Evolutionary conservation across 1,140 invertebrate genomes (phyloP), one percentile per base, ranked within the genome.

Genomic region (Belonocnema kinseyi): DNA sequence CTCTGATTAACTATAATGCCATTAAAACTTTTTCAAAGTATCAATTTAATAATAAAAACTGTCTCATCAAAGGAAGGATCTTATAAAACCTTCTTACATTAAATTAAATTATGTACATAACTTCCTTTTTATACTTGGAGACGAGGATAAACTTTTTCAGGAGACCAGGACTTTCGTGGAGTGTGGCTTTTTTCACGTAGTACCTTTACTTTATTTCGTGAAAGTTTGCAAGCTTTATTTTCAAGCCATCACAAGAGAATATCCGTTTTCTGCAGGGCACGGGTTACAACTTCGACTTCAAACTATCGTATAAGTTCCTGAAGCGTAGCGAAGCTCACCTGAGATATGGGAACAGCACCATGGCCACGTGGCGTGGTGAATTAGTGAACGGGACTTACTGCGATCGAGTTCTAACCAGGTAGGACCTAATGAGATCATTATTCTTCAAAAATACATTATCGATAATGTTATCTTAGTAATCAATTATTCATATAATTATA

Each of bases 261-360:
- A 70, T 72, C 26, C 19, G 50, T 76, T 77, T 86, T 77, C 80
- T 88, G 72, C 89, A 95, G 94, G 94, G 94, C 85, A 94, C 95
- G 78, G 95, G 94, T 82, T 95, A 95, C 91, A 96, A 94, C 91
- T 96, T 96, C 91, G 95, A 96, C 92, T 96, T 96, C 92, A 95
- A 96, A 89, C 90, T 96, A 85, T 95, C 95, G 51, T 96, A 96
- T 93, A 96, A 96, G 91, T 96, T 96, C 90, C 91, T 97, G 85
- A 93, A 93, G 85, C 92, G 93, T 82, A 94, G 93, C 81, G 95
- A 96, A 84, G 95, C 95, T 16, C 93, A 94, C 80, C 92, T 96
- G 74, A 93, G 96, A 78, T 96, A 96, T 88, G 95, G 95, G 53
- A 95, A 96, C 89, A 93, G 93, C 75, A 94, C 93, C 11, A 92